phyloP scores from a whole-genome alignment of 1,140 invertebrate genomes.

The Drosophila punjabiensis region DNA sequence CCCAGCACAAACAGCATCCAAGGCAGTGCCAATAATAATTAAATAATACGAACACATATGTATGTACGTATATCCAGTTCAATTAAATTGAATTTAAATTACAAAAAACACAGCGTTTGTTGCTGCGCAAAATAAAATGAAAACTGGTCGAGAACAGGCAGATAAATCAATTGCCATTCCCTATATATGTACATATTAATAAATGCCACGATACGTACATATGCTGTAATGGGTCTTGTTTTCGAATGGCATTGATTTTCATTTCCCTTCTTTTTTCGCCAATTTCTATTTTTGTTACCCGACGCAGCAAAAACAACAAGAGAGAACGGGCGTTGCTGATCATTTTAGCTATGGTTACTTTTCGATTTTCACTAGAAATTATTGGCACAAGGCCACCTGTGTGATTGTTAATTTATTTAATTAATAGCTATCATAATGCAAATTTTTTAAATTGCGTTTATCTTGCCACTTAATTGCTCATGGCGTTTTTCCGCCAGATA shows the following conservation, averaged over 20 bases:
- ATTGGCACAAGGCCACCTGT: conserved; percentile 22
- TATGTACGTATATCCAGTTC: conserved; percentile 46
- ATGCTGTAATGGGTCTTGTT: conserved; percentile 46
- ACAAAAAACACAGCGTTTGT: conserved; percentile 42
- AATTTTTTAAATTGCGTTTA: conserved; percentile 31
- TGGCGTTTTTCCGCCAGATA: conserved; percentile 6
- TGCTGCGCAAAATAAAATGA: conserved; percentile 42
- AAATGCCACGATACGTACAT: conserved; percentile 38
- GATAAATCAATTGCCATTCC: conserved; percentile 58
- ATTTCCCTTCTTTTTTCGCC: conserved; percentile 55
- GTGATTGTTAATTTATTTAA: conserved; percentile 18
- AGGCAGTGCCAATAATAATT: conserved; percentile 40
- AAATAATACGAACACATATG: conserved; percentile 48
- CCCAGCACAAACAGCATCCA: conserved; percentile 16
- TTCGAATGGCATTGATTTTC: conserved; percentile 60
- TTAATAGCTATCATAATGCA: conserved; percentile 14
- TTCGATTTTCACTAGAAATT: not conserved
- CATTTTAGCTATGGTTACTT: conserved; percentile 8
- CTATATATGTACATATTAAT: conserved; percentile 31
- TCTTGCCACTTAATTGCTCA: conserved; percentile 16
- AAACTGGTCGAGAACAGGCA: conserved; percentile 42
- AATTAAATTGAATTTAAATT: conserved; percentile 56
- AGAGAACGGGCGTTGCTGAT: conserved; percentile 8
- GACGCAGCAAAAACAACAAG: conserved; percentile 13
- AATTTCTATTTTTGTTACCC: conserved; percentile 58